phyloP scores from a whole-genome alignment of 1,140 invertebrate species.

The Chlorops oryzae region DNA sequence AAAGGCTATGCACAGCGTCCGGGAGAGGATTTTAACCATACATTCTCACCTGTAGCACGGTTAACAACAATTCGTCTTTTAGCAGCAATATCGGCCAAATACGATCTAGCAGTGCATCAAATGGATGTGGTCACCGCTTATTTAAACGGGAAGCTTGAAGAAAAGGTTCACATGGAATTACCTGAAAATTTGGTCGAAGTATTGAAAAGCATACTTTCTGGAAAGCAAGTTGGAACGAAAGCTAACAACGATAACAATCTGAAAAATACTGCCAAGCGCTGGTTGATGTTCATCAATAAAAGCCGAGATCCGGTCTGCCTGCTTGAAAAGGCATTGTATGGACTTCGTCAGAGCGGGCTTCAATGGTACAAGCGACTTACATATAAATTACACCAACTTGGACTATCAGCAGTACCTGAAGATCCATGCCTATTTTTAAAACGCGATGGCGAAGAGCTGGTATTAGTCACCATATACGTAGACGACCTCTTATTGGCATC shows the following conservation, averaged over 20 bases:
- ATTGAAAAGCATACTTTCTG: slow-evolving; percentile 5
- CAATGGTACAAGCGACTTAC: slow-evolving; percentile 40
- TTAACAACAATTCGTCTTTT: slow-evolving; percentile 31
- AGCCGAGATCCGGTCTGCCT: slow-evolving; percentile 17
- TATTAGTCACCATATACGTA: slow-evolving; percentile 24
- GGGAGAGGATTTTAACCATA: slow-evolving; percentile 43
- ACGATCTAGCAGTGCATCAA: slow-evolving; percentile 28
- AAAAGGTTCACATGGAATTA: slow-evolving; percentile 42
- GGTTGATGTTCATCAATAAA: neutral
- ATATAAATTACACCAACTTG: slow-evolving; percentile 14
- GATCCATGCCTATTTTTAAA: slow-evolving; percentile 18
- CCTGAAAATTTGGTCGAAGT: slow-evolving; percentile 25
- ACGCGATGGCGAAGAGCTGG: neutral
- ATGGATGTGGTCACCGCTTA: slow-evolving; percentile 43
- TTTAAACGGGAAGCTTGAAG: slow-evolving; percentile 39
- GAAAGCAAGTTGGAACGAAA: slow-evolving; percentile 3
- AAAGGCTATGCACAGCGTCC: slow-evolving; percentile 40
- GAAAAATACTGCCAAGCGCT: neutral
- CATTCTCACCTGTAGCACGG: slow-evolving; percentile 35
- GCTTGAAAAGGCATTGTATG: slow-evolving; percentile 46
- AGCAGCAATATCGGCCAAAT: slow-evolving; percentile 26
- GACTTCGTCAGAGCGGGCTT: slow-evolving; percentile 47
- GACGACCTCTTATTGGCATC: slow-evolving; percentile 24
- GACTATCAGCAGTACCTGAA: slow-evolving; percentile 13
- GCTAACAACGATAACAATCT: neutral